These are phyloP conservation scores for Platyscapa corneri DNA, from an alignment of 1,140 invertebrate genomes.

Conservation along the genomic window DNA sequence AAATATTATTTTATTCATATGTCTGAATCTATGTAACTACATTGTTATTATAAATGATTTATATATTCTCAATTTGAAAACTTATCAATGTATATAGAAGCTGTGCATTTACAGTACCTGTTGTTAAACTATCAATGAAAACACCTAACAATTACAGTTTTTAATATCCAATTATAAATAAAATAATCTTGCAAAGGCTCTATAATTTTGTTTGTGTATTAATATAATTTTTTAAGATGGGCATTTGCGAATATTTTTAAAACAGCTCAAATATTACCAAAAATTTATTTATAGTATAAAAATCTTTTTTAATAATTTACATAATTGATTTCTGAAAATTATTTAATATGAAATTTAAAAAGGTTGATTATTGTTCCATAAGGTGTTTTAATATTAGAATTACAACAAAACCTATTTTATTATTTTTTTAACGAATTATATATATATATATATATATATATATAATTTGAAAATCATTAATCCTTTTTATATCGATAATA, in stretches of 20 bases:
- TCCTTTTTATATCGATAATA: neutral
- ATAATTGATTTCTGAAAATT: too few species aligned
- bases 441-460: too few species aligned
- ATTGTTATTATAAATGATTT: conserved; percentile 5
- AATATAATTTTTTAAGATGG: neutral
- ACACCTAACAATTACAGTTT: neutral
- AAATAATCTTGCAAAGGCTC: neutral
- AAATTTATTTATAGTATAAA: neutral
- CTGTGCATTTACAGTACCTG: neutral
- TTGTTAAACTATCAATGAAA: neutral
- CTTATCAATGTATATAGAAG: neutral
- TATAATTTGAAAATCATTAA: too few species aligned
- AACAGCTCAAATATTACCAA: neutral
- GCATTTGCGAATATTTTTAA: neutral
- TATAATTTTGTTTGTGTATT: neutral
- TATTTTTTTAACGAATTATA: too few species aligned
- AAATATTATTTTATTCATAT: neutral
- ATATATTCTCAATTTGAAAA: neutral
- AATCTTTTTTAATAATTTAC: neutral
- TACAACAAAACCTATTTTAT: too few species aligned
- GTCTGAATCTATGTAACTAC: neutral
- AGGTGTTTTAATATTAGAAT: neutral
- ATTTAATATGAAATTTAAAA: neutral
- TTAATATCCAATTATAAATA: neutral
- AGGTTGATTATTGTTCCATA: neutral